Evolutionary conservation across 2,797 vertebrate species (phyloP).

Genomic region (Pelochelys cantorii): DNA sequence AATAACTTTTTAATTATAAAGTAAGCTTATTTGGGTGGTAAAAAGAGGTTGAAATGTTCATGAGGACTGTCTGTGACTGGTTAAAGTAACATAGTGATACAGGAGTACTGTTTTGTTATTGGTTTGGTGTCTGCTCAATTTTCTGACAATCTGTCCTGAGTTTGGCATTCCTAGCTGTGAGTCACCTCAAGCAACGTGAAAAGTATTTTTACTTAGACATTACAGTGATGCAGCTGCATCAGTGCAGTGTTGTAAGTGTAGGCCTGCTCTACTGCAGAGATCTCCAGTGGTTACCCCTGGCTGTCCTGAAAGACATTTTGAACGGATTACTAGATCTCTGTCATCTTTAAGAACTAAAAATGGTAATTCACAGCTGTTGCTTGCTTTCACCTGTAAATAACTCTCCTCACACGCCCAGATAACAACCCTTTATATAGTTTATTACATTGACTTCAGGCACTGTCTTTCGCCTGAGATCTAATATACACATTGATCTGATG

Average conservation of each 20-base stretch:
- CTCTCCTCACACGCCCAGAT: rapidly evolving
- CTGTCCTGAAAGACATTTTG: not conserved
- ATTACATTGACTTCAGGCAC: not conserved
- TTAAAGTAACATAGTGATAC: not conserved
- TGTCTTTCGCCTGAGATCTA: not conserved
- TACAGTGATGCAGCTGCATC: not conserved
- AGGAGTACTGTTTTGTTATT: not conserved
- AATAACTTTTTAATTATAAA: not conserved
- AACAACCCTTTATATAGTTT: too few relatives aligned
- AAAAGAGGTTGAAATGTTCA: not conserved
- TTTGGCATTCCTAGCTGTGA: not conserved
- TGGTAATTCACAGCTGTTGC: not conserved
- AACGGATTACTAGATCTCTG: not conserved
- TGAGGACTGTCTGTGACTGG: not conserved
- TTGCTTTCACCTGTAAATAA: not conserved
- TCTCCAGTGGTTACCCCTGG: not conserved
- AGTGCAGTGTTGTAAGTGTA: not conserved
- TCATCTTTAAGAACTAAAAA: not conserved
- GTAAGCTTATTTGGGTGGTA: not conserved
- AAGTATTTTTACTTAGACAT: not conserved
- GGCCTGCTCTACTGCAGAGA: not conserved
- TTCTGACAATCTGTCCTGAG: not conserved
- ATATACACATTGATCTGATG: not conserved
- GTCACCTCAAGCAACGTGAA: not conserved
- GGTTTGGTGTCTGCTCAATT: not conserved